Evolutionary conservation across 2,797 vertebrate species (phyloP).

Genomic region (Phataginus tetradactyla): DNA sequence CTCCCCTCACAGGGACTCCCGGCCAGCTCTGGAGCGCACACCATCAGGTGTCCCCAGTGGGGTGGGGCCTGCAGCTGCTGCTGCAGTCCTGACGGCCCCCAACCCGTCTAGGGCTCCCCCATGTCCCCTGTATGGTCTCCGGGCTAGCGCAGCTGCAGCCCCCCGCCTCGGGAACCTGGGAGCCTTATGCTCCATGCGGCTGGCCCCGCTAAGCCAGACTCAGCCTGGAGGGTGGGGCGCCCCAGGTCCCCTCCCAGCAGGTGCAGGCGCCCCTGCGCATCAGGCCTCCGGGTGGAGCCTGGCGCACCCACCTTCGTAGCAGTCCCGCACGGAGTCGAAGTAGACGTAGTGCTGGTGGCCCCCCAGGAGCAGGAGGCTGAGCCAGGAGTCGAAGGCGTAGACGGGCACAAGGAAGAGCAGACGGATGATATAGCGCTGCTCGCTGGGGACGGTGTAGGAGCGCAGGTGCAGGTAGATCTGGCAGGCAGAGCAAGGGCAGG

Average conservation of each 20-base stretch:
- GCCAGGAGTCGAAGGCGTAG: slow-evolving; percentile 97
- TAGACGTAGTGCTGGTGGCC: slow-evolving; percentile 96
- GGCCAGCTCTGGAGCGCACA: neutral
- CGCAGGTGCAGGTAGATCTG: slow-evolving; percentile 96
- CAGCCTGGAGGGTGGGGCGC: neutral
- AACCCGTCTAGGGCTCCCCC: accelerated
- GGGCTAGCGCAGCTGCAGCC: neutral
- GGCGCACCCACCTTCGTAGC: slow-evolving; percentile 93
- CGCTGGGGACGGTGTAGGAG: slow-evolving; percentile 94
- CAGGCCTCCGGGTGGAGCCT: neutral
- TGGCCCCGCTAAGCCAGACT: neutral
- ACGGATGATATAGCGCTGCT: slow-evolving; percentile 98
- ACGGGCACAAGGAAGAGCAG: slow-evolving; percentile 97
- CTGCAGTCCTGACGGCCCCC: accelerated
- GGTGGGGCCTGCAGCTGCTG: accelerated
- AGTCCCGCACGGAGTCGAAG: slow-evolving; percentile 96
- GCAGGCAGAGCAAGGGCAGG: neutral
- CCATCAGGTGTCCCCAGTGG: neutral
- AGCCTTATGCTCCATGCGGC: no score
- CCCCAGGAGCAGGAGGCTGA: slow-evolving; percentile 97
- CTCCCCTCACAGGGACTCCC: neutral
- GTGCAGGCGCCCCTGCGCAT: neutral
- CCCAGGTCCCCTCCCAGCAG: neutral
- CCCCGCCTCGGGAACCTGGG: neutral
- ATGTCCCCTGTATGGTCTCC: accelerated